phyloP scores from a whole-genome alignment of 2,113 vertebrate genomes.

The Budorcas taxicolor region DNA sequence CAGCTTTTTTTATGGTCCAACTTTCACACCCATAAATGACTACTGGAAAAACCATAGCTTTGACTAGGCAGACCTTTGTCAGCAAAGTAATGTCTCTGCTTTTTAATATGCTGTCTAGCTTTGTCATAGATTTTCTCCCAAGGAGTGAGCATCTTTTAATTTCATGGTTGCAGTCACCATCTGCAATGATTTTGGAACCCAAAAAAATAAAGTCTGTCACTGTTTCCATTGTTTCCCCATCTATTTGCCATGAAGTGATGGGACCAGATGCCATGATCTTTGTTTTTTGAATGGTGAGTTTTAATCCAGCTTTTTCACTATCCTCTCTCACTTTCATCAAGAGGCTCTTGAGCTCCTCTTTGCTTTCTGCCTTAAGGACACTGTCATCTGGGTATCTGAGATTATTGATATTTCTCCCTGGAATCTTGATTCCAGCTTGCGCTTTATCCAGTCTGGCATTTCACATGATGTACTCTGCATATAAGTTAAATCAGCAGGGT shows the following conservation, averaged over 20 bases:
- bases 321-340: background rate
- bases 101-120: background rate
- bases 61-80: background rate
- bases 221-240: background rate
- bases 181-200: background rate
- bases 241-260: background rate
- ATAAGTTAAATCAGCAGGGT: background rate
- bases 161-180: background rate
- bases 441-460: background rate
- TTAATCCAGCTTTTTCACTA: background rate
- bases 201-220: background rate
- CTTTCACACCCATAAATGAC: background rate
- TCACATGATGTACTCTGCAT: background rate
- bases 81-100: background rate
- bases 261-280: background rate
- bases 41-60: background rate
- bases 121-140: background rate
- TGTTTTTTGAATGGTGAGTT: background rate
- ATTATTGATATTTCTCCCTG: background rate
- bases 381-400: background rate
- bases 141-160: background rate
- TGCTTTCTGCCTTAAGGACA: rapidly evolving
- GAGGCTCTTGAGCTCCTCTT: background rate
- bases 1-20: background rate
- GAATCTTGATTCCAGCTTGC: background rate